Percentiles rank a stretch among this genome's conserved stretches.
phyloP scores from a whole-genome alignment of 2,113 vertebrate genomes.

The Pelobates fuscus region DNA sequence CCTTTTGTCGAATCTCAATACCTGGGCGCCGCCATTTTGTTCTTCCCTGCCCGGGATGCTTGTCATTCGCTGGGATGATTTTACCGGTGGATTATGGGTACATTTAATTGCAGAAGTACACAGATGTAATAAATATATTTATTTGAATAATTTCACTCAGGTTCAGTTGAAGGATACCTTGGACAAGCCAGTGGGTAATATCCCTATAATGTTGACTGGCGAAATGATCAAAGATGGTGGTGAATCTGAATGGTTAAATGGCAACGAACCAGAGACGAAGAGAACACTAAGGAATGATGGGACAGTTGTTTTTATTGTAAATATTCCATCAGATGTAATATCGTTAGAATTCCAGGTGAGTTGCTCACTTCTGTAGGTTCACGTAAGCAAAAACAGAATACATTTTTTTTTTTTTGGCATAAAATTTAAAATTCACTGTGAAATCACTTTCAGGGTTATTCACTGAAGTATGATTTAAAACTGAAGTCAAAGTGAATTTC shows the following conservation, averaged over 20 bases:
- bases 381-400: neutral
- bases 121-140: too few species aligned
- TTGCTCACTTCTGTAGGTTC: neutral
- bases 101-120: too few species aligned
- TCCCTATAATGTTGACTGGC: conserved; percentile 65
- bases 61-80: too few species aligned
- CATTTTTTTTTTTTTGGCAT: neutral
- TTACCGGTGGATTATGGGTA: too few species aligned
- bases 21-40: too few species aligned
- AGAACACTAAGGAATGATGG: conserved; percentile 63
- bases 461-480: too few species aligned
- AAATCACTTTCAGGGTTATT: too few species aligned
- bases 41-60: too few species aligned
- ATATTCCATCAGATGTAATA: conserved; percentile 62
- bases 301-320: conserved; percentile 75
- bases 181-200: conserved; percentile 60
- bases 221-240: conserved; percentile 36
- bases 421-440: too few species aligned
- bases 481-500: too few species aligned
- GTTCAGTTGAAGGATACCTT: conserved; percentile 83
- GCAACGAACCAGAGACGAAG: neutral
- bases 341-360: conserved; percentile 73
- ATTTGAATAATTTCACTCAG: too few species aligned
- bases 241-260: neutral
- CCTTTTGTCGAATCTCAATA: too few species aligned